These are phyloP conservation scores for Caenorhabditis brenneri DNA, from an alignment of 1,140 invertebrate genomes.

Conservation along the genomic window DNA sequence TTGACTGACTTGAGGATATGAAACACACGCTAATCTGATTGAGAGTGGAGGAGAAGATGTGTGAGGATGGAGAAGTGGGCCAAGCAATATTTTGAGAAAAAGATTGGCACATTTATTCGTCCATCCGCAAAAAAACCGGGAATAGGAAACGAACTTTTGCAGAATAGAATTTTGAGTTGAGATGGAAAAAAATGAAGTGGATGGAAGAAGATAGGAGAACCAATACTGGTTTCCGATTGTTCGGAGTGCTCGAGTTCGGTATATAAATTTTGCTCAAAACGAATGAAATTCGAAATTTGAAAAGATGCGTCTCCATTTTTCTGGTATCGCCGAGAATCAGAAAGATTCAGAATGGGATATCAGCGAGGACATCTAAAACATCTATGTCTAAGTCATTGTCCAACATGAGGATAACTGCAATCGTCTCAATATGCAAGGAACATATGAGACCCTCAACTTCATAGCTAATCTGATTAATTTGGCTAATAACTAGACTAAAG, in stretches of 20 bases:
- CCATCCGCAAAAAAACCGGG: background rate
- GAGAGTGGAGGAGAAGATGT: background rate
- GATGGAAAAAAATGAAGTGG: conserved; percentile 17
- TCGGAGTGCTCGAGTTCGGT: too few relatives aligned
- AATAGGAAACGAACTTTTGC: background rate
- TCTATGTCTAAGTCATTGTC: too few relatives aligned
- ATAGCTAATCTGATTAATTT: background rate
- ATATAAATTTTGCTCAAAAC: too few relatives aligned
- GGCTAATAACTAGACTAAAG: background rate
- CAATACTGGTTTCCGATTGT: background rate
- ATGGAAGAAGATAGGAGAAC: background rate
- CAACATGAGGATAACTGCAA: too few relatives aligned
- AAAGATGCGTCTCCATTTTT: background rate
- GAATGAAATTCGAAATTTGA: background rate
- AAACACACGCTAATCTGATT: conserved; percentile 41
- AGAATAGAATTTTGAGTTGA: background rate
- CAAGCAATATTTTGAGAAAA: conserved; percentile 22
- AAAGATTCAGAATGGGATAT: too few relatives aligned
- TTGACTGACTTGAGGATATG: conserved; percentile 37
- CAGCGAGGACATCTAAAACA: too few relatives aligned
- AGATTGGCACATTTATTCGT: conserved; percentile 10
- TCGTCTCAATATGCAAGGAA: background rate
- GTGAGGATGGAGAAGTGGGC: background rate
- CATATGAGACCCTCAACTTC: background rate
- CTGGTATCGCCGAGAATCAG: too few relatives aligned